Evolutionary conservation across 2,888 invertebrate genomes (phyloP).

Genomic region (Troilus luridus): DNA sequence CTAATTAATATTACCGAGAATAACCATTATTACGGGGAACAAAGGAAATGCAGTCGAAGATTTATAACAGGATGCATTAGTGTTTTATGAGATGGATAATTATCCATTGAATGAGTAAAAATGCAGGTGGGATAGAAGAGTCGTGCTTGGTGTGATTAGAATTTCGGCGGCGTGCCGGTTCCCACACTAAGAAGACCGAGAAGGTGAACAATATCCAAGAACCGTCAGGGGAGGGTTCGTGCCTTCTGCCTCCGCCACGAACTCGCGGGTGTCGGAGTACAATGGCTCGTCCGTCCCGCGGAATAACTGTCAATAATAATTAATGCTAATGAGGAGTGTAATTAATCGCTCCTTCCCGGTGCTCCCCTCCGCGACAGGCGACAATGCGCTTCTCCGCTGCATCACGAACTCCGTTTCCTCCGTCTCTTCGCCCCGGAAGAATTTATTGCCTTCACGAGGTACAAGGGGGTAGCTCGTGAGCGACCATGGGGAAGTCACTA

Average conservation of each 20-base stretch:
- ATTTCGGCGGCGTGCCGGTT: conserved; percentile 30
- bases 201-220: conserved; percentile 15
- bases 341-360: conserved; percentile 56
- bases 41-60: conserved; percentile 8
- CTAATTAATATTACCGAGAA: too few species aligned
- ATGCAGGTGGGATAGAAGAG: not conserved
- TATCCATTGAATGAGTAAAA: conserved; percentile 34
- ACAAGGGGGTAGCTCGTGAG: conserved; percentile 44
- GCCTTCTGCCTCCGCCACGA: conserved; percentile 22
- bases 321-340: conserved; percentile 61
- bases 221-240: conserved; percentile 20
- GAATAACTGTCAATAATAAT: conserved; percentile 61
- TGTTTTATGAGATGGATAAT: conserved; percentile 31
- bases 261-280: conserved; percentile 10
- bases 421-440: not conserved
- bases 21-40: not conserved
- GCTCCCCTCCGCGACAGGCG: not conserved
- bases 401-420: conserved; percentile 21
- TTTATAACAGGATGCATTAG: conserved; percentile 25
- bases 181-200: conserved; percentile 20
- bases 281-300: conserved; percentile 44
- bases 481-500: not conserved
- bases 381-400: conserved; percentile 27
- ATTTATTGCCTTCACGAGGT: conserved; percentile 45
- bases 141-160: conserved; percentile 49